Evolutionary conservation across 2,113 vertebrate genomes (phyloP).

Genomic region (Acanthochromis polyacanthus): DNA sequence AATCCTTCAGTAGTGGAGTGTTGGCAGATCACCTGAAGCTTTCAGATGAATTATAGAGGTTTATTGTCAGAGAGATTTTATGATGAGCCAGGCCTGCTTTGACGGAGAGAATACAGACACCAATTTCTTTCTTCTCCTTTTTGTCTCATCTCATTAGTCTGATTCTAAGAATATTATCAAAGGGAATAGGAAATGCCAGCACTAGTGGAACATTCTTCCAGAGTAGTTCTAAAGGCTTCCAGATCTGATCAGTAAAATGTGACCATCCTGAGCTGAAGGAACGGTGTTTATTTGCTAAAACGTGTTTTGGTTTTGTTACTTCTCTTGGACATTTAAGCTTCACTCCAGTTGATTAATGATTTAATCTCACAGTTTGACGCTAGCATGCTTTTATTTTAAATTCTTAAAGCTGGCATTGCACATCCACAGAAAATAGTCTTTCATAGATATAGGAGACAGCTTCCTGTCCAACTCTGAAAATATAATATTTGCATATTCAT

Average conservation of each 20-base stretch:
- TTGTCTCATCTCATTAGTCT: constrained; percentile 14
- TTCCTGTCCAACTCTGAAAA: neutral
- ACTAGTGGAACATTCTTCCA: neutral
- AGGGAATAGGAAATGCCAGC: constrained; percentile 2
- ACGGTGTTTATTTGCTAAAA: too few species aligned
- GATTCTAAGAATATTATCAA: constrained; percentile 11
- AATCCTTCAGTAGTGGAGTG: constrained; percentile 12
- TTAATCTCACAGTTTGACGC: too few species aligned
- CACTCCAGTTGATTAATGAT: too few species aligned
- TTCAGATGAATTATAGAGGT: constrained; percentile 33
- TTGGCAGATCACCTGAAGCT: constrained; percentile 40
- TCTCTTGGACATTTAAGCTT: too few species aligned
- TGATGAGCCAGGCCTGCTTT: constrained; percentile 13
- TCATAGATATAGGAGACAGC: neutral
- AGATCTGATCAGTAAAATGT: neutral
- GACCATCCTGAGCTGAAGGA: too few species aligned
- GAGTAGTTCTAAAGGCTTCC: neutral
- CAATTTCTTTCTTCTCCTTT: neutral
- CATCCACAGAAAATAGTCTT: neutral
- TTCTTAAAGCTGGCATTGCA: neutral
- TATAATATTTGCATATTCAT: neutral
- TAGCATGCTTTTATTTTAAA: neutral
- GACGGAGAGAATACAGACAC: neutral
- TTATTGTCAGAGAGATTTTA: neutral
- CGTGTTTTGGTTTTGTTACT: too few species aligned